Conservation (phyloP, 2,113 vertebrate genomes). For the Choloepus hoffmanni region DNA sequence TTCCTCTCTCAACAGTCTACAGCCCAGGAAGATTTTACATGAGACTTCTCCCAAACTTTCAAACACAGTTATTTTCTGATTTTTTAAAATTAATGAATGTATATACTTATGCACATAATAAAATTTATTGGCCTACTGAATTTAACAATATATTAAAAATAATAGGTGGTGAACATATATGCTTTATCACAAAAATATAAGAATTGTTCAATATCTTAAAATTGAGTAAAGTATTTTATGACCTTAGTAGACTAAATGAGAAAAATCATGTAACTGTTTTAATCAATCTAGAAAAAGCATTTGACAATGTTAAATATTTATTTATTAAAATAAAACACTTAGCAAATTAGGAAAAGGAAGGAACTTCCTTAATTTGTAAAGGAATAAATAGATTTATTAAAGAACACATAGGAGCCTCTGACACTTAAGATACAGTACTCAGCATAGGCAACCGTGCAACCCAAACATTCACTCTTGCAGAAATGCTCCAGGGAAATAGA, state of each 20-base stretch:
- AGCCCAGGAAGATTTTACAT: not conserved
- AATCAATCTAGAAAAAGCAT: too few relatives aligned
- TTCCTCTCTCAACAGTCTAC: conserved; percentile 47
- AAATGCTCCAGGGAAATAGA: too few relatives aligned
- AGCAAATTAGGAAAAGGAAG: not conserved
- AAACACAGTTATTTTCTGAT: not conserved
- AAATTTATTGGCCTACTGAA: not conserved
- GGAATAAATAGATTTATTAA: too few relatives aligned
- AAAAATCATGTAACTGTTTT: too few relatives aligned
- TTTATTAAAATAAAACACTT: too few relatives aligned
- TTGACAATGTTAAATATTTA: too few relatives aligned
- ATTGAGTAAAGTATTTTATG: not conserved
- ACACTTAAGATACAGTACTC: too few relatives aligned
- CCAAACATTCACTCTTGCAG: too few relatives aligned
- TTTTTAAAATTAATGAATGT: not conserved
- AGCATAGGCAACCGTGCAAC: too few relatives aligned
- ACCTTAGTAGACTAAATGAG: not conserved
- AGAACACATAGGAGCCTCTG: too few relatives aligned
- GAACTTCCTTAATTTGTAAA: not conserved
- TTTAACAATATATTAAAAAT: not conserved
- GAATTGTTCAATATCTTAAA: not conserved
- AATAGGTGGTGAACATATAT: not conserved
- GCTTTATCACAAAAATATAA: not conserved
- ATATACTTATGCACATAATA: not conserved
- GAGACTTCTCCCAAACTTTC: not conserved